Evolutionary conservation across 2,888 invertebrate genomes (phyloP), one percentile per base, ranked within the genome.

Genomic region (Glyphotaelius pellucidus): DNA sequence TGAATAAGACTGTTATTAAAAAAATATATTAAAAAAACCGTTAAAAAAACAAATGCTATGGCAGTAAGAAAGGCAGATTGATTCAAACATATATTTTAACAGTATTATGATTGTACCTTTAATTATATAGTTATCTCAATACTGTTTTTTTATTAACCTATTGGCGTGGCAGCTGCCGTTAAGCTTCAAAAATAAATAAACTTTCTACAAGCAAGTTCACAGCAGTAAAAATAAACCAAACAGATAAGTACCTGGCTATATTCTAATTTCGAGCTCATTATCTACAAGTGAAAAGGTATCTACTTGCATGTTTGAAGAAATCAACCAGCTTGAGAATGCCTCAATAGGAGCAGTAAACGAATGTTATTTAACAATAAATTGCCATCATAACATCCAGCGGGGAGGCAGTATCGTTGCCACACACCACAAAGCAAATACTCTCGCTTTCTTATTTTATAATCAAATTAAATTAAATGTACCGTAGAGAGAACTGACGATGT

Each of bases 391-490:
- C n/a, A 67, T 67, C 25, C 67, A 67, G 67, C 67, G 67, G 67
- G 67, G 67, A 67, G 67, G n/a, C 67, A 25, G 67, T 67, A 67
- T 67, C 67, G 11, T 67, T 25, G 67, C 67, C 67, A n/a, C 67
- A 67, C n/a, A 67, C 67, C 67, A 67, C 67, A 67, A 67, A 67
- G 67, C 67, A 67, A 67, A 67, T 67, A 83, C 83, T 83, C 32
- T 83, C 25, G 25, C 11, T 83, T n/a, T 83, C 83, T 83, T 38
- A 83, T 83, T 83, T 83, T 38, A 83, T 32, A 83, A 83, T 83
- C 35, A 83, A 83, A 86, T 86, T 86, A 67, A 67, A 67, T 67
- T 86, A 38, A 38, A 86, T 42, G 86, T 30, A n/a, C 42, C 42
- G 42, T 42, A 86, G 15, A 86, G 67, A 86, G 42, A 85, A 47